phyloP scores from a whole-genome alignment of 2,113 vertebrate genomes.

The Apistogramma diplotaenia region DNA sequence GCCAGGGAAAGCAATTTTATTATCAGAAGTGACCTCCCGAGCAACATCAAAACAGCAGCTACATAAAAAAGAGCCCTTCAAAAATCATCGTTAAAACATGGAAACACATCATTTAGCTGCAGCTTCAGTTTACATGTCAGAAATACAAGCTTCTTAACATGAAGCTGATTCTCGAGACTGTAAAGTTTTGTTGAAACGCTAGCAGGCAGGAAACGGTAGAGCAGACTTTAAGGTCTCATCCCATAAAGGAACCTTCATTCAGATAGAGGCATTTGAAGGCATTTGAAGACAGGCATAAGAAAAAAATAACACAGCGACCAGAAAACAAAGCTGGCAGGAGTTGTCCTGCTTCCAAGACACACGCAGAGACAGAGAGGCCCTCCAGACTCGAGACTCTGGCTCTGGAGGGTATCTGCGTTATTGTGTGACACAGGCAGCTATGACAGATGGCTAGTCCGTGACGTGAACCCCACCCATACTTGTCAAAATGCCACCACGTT shows the following conservation, averaged over 20 bases:
- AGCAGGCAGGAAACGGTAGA: neutral
- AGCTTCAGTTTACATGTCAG: neutral
- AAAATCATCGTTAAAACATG: neutral
- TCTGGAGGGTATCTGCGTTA: constrained; percentile 60
- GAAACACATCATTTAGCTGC: neutral
- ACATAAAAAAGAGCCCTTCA: neutral
- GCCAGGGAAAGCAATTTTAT: neutral
- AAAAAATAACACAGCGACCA: constrained; percentile 17
- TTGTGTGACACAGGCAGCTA: constrained; percentile 32
- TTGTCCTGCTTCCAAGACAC: constrained; percentile 51
- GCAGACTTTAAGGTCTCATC: constrained; percentile 20
- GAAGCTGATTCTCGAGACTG: neutral
- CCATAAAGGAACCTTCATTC: constrained; percentile 50
- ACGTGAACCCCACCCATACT: constrained; percentile 56
- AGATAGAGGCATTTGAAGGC: constrained; percentile 22
- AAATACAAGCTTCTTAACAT: neutral
- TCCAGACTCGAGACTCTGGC: constrained; percentile 33
- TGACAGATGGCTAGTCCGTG: constrained; percentile 62
- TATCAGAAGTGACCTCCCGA: neutral
- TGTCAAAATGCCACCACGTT: constrained; percentile 59
- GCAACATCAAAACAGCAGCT: constrained; percentile 4
- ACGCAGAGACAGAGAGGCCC: constrained; percentile 33
- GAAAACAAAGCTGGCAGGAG: constrained; percentile 53
- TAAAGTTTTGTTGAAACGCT: constrained; percentile 2
- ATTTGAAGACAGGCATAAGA: neutral